Conservation (phyloP, 2,113 vertebrate species). For the Hydrochoerus hydrochaeris region DNA sequence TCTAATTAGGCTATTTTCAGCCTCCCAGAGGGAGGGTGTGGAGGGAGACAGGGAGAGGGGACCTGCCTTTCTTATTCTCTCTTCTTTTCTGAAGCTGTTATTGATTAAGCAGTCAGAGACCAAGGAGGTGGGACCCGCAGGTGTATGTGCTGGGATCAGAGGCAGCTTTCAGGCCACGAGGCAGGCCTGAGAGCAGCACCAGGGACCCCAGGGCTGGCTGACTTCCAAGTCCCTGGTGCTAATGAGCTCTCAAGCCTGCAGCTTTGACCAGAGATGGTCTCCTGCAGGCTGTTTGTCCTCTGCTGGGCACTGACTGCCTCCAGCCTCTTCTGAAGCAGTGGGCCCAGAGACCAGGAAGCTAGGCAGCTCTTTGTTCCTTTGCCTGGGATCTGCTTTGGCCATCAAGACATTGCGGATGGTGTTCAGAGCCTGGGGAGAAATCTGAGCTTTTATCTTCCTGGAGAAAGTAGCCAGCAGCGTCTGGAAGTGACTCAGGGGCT, state of each 20-base stretch:
- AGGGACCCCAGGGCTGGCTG: conserved; percentile 37
- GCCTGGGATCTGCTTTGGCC: neutral
- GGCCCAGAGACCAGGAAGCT: neutral
- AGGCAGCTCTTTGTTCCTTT: conserved; percentile 40
- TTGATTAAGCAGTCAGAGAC: conserved; percentile 65
- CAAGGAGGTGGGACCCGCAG: conserved; percentile 7
- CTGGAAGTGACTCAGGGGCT: neutral
- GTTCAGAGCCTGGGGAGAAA: neutral
- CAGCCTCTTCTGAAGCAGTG: neutral
- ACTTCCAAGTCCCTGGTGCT: neutral
- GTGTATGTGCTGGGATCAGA: conserved; percentile 8
- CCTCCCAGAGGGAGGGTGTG: conserved; percentile 58
- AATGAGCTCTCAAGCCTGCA: conserved; percentile 61
- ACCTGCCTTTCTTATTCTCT: neutral
- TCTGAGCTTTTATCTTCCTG: neutral
- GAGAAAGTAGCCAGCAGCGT: neutral
- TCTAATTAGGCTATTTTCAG: conserved; percentile 83
- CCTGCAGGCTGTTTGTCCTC: conserved; percentile 38
- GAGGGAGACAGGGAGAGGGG: conserved; percentile 33
- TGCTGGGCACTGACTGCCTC: neutral
- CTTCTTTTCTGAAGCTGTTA: conserved; percentile 57
- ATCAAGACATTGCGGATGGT: conserved; percentile 25
- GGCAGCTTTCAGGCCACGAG: neutral
- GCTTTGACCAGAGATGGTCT: conserved; percentile 18
- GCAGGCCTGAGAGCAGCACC: neutral